Percentiles rank a stretch among this genome's conserved stretches.
These are phyloP conservation scores for Crotalus horridus DNA, from an alignment of 2,113 vertebrate genomes.

Conservation along the genomic window DNA sequence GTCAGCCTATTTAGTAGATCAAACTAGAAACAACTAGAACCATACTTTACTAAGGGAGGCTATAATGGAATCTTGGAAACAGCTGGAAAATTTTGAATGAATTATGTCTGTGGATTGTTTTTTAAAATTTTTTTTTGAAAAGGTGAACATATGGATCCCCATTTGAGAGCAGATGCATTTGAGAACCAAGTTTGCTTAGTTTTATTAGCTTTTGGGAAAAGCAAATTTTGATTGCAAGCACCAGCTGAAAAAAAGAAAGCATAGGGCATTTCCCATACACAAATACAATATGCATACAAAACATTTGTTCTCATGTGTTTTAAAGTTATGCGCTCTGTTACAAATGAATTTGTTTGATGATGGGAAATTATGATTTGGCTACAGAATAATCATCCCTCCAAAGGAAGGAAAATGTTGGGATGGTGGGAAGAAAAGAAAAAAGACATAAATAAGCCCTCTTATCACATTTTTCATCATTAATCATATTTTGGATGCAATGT, in stretches of 20 bases:
- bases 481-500: neutral
- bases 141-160: constrained; percentile 30
- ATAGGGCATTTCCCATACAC: constrained; percentile 17
- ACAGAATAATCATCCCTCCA: constrained; percentile 26
- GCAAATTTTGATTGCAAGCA: constrained; percentile 36
- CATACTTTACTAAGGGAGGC: neutral
- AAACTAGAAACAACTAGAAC: neutral
- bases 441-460: neutral
- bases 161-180: constrained; percentile 29
- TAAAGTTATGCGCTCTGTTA: constrained; percentile 46
- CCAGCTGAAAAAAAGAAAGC: constrained; percentile 52
- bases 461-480: neutral
- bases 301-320: constrained; percentile 36
- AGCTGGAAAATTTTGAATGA: constrained; percentile 38
- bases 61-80: constrained; percentile 14
- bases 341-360: constrained; percentile 50
- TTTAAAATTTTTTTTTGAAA: constrained; percentile 35
- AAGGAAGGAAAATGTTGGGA: constrained; percentile 52
- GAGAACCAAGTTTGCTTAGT: constrained; percentile 53
- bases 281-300: neutral
- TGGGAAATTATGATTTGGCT: constrained; percentile 54
- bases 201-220: constrained; percentile 38
- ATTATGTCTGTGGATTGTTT: constrained; percentile 46
- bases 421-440: constrained; percentile 51
- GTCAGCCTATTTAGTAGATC: neutral